phyloP scores from a whole-genome alignment of 2,888 invertebrate species.

The Autographa pulchrina region DNA sequence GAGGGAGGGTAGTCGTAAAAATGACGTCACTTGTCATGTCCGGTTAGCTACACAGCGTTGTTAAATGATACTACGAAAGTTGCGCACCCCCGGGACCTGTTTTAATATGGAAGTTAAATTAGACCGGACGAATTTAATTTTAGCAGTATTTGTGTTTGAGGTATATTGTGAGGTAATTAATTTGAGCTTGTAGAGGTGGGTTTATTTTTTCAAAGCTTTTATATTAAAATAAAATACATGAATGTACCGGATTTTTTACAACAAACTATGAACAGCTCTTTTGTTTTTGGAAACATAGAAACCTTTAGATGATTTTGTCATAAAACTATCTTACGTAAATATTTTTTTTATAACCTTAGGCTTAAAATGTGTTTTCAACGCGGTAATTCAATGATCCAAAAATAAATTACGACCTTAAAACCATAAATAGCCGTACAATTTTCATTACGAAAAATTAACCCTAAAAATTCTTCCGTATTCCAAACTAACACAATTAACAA shows the following conservation, averaged over 20 bases:
- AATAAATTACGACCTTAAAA: neutral
- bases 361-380: too few species aligned
- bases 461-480: neutral
- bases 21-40: conserved; percentile 51
- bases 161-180: neutral
- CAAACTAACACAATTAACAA: conserved; percentile 3
- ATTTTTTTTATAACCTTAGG: too few species aligned
- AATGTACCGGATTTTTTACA: too few species aligned
- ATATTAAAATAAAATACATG: too few species aligned
- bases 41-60: conserved; percentile 24
- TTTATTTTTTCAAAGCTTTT: neutral
- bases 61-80: conserved; percentile 18
- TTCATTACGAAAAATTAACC: neutral
- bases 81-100: conserved; percentile 29
- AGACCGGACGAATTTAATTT: conserved; percentile 13
- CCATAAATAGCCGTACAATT: neutral
- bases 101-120: conserved; percentile 27
- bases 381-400: neutral
- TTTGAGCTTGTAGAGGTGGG: neutral
- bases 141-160: neutral
- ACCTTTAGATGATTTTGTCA: too few species aligned
- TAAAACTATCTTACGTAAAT: too few species aligned
- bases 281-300: too few species aligned
- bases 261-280: too few species aligned
- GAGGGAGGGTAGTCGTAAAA: conserved; percentile 16